Conservation (phyloP, 2,797 vertebrate species). For the Streptopelia turtur region DNA sequence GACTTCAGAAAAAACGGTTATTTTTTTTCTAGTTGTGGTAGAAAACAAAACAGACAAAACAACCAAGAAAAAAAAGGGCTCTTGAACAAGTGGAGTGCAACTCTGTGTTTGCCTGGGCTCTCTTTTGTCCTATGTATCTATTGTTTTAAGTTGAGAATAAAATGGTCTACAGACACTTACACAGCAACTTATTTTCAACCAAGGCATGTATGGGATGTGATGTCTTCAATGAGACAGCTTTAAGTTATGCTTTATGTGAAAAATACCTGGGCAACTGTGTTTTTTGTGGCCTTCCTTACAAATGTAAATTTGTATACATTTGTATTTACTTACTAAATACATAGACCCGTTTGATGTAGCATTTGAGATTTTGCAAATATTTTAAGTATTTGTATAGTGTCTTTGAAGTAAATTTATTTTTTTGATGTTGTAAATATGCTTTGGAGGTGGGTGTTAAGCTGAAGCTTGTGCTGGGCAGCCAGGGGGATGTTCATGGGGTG, state of each 20-base stretch:
- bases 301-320: not conserved
- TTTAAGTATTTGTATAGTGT: not conserved
- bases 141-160: not conserved
- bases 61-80: not conserved
- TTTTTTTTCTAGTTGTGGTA: not conserved
- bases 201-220: not conserved
- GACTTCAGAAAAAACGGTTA: not conserved
- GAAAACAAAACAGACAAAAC: not conserved
- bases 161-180: not conserved
- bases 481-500: not conserved
- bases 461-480: not conserved
- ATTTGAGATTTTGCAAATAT: not conserved
- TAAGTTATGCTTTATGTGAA: not conserved
- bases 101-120: not conserved
- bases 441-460: not conserved
- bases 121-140: not conserved
- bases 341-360: not conserved
- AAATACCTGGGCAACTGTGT: rapidly evolving
- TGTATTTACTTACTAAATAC: not conserved
- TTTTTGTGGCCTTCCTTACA: not conserved
- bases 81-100: not conserved
- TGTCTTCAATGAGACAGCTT: not conserved
- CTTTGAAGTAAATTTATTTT: not conserved
- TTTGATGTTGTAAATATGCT: not conserved
- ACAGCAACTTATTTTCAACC: not conserved